Evolutionary conservation across 1,140 invertebrate genomes (phyloP).

Genomic region (Plectrocnemia conspersa): DNA sequence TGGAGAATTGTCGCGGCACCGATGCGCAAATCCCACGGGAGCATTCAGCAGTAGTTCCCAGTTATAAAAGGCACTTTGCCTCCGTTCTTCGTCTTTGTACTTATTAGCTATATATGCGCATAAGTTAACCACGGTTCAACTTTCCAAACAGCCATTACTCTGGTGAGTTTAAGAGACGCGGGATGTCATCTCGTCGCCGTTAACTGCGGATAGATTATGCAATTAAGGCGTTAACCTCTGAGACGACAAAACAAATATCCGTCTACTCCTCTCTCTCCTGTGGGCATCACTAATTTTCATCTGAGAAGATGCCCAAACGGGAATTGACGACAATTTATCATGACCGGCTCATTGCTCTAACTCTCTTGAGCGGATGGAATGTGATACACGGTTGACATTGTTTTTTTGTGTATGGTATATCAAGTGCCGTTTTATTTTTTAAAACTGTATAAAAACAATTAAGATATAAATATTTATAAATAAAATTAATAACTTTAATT

Average conservation of each 20-base stretch:
- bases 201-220: slow-evolving; percentile 17
- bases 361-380: no score
- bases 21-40: no score
- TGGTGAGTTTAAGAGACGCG: neutral
- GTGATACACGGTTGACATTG: no score
- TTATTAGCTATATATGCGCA: neutral
- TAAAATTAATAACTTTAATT: no score
- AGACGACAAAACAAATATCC: slow-evolving; percentile 19
- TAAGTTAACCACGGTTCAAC: slow-evolving; percentile 12
- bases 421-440: no score
- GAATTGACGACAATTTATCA: slow-evolving; percentile 12
- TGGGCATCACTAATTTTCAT: slow-evolving; percentile 3
- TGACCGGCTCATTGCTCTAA: slow-evolving; percentile 2
- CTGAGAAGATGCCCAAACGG: neutral
- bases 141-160: slow-evolving; percentile 6
- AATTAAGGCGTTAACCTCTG: slow-evolving; percentile 14
- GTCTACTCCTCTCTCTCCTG: neutral
- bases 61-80: no score
- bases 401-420: no score
- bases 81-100: neutral
- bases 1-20: no score
- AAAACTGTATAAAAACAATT: no score
- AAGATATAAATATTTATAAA: no score
- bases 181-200: slow-evolving; percentile 9
- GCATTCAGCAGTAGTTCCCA: no score